Base-by-base conservation (phyloP, 2,888 invertebrate species). In the Bellardia bayeri region DNA sequence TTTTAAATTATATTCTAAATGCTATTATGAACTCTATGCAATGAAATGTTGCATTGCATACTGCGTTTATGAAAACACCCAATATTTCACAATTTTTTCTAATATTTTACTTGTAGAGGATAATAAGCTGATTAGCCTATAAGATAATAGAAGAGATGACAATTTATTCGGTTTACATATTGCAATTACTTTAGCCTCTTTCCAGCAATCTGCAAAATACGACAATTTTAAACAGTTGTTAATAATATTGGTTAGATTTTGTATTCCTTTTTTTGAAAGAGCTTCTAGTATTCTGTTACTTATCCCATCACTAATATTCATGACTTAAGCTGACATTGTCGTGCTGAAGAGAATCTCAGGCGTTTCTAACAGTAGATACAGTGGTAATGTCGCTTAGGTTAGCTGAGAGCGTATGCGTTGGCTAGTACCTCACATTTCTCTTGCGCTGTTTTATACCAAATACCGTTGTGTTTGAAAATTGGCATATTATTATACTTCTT, bases 401-500 rank as follows among this genome's bases (percentile, higher is more conserved):
- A 3, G 54, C 9, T 7, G 56, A 8, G 9, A 23, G 56, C 56
- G 9, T n/a, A 58, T 8, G 23, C 16, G 11, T 11, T 58, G 23
- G 56, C 56, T 30, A 58, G 23, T 23, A 23, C 23, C 23, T 23
- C 23, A 23, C 23, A 23, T 23, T 23, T 23, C 23, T 23, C 23
- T 23, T 23, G 23, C 23, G 23, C 23, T 23, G 23, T 23, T 23
- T 0, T 23, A 23, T 23, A 23, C 23, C 23, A 23, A 23, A 23
- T 23, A 23, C 23, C 23, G 23, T 23, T 23, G 23, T 23, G 23
- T 23, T 23, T 23, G n/a, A 40, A 40, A 40, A 37, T 40, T 14
- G 63, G 40, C 40, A 64, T 40, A 64, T 40, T 64, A n/a, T 40
- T 37, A 14, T 51, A 30, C 13, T 30, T 49, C 51, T 69, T 51